Conservation (phyloP, 2,113 vertebrate species). For the Bothrops jararaca region DNA sequence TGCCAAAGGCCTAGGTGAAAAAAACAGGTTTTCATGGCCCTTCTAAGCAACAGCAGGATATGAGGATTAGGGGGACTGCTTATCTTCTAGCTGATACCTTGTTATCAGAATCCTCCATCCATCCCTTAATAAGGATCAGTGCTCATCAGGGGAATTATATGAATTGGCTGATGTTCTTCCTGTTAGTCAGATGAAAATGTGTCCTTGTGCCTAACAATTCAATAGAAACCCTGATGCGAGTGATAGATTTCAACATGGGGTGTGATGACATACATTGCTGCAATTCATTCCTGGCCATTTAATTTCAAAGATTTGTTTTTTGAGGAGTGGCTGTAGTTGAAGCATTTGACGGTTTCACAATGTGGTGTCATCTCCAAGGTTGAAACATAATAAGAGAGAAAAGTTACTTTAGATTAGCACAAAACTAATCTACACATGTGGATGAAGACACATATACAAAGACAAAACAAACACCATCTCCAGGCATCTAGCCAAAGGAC, state of each 20-base stretch:
- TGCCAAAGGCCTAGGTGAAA: background rate
- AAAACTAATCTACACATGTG: background rate
- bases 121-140: background rate
- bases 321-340: slow-evolving; percentile 30
- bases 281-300: slow-evolving; percentile 1
- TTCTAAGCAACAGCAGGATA: background rate
- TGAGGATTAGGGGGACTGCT: background rate
- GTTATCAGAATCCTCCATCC: background rate
- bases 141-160: background rate
- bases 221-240: slow-evolving; percentile 29
- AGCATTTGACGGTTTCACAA: slow-evolving; percentile 9
- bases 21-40: background rate
- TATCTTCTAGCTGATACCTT: background rate
- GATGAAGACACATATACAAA: background rate
- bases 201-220: background rate
- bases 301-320: background rate
- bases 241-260: slow-evolving; percentile 21
- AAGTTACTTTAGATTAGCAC: background rate
- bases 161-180: background rate
- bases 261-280: background rate
- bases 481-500: background rate
- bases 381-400: background rate
- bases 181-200: slow-evolving; percentile 19
- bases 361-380: slow-evolving; percentile 9
- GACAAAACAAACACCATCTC: background rate